phyloP scores from a whole-genome alignment of 2,888 invertebrate species.

The Mycalesis mineus region DNA sequence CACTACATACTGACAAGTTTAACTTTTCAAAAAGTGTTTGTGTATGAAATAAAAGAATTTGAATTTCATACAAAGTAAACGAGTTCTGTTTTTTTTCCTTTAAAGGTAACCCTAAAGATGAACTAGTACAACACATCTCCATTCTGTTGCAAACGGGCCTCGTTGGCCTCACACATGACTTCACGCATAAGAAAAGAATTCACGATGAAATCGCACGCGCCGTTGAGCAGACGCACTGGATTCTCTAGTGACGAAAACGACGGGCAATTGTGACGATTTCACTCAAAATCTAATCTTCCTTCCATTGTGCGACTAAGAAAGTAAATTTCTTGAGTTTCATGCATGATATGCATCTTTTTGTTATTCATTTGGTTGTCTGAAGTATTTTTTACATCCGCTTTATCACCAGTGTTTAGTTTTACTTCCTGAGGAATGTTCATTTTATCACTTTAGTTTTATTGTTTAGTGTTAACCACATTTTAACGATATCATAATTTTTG shows the following conservation, averaged over 20 bases:
- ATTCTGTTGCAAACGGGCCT: slow-evolving; percentile 22
- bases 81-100: no score
- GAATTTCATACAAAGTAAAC: no score
- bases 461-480: no score
- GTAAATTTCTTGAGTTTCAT: neutral
- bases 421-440: no score
- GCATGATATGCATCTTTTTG: slow-evolving; percentile 2
- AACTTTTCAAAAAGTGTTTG: no score
- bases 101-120: neutral
- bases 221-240: slow-evolving; percentile 23
- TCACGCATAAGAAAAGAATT: slow-evolving; percentile 35
- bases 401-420: no score
- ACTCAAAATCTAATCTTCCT: slow-evolving; percentile 23
- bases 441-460: no score
- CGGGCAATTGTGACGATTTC: slow-evolving; percentile 32
- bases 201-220: slow-evolving; percentile 33
- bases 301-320: slow-evolving; percentile 5
- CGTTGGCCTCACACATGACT: slow-evolving; percentile 29
- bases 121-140: slow-evolving; percentile 21
- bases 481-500: no score
- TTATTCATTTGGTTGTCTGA: neutral
- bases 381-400: no score
- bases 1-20: no score
- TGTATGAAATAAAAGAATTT: no score
- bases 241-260: slow-evolving; percentile 24